Evolutionary conservation across 2,797 vertebrate species (phyloP).

Genomic region (Melopsittacus undulatus): DNA sequence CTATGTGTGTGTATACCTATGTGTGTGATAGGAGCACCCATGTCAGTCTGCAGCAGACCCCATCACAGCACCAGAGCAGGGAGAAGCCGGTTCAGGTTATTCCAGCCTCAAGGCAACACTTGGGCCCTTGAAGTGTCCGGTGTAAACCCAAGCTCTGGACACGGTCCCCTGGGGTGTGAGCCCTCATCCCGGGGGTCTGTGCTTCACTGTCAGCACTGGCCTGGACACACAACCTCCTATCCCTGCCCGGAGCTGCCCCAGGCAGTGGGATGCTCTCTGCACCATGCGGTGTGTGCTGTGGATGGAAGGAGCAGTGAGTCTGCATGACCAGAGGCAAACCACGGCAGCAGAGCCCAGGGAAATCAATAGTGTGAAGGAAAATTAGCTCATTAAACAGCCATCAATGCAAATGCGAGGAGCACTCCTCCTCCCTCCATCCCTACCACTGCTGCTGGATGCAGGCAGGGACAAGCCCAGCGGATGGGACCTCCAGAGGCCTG

Average conservation of each 20-base stretch:
- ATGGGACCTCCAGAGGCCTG: fast-evolving
- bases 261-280: not conserved
- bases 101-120: not conserved
- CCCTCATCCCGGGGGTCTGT: not conserved
- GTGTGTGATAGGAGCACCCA: fast-evolving
- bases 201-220: fast-evolving
- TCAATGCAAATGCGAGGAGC: not conserved
- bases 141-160: not conserved
- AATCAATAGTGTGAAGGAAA: constrained; percentile 16
- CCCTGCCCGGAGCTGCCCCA: not conserved
- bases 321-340: not conserved
- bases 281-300: fast-evolving
- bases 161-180: fast-evolving
- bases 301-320: not conserved
- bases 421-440: not conserved
- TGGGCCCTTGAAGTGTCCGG: not conserved
- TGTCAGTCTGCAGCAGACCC: not conserved
- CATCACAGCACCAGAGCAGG: fast-evolving
- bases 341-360: constrained; percentile 6
- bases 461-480: no score
- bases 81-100: not conserved
- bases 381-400: constrained; percentile 44
- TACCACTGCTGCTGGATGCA: fast-evolving
- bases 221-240: not conserved
- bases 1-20: no score